These are phyloP conservation scores for Premnoplex brunnescens DNA, from an alignment of 2,797 vertebrate species.

Conservation along the genomic window DNA sequence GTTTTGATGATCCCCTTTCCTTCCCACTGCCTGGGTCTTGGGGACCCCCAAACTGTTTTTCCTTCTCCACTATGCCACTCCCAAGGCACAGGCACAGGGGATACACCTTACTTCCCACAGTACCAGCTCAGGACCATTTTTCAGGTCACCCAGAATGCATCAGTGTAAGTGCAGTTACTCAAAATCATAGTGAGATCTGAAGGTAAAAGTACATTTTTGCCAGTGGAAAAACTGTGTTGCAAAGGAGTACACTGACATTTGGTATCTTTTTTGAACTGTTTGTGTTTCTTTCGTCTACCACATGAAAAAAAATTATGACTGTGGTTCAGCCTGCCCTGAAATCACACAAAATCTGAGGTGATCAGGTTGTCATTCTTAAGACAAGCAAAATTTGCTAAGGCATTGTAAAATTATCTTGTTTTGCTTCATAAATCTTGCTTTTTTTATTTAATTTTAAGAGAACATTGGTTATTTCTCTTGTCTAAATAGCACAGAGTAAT, in stretches of 20 bases:
- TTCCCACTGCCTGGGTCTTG: neutral
- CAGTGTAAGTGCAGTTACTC: neutral
- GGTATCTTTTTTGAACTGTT: neutral
- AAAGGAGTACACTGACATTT: neutral
- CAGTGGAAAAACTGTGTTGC: neutral
- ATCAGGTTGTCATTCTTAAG: neutral
- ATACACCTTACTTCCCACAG: neutral
- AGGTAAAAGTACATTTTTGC: neutral
- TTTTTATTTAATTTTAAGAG: neutral
- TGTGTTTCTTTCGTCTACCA: neutral
- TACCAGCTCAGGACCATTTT: accelerated
- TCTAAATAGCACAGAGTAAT: neutral
- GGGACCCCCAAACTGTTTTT: neutral
- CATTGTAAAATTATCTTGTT: neutral
- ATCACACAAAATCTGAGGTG: accelerated
- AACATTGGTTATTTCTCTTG: neutral
- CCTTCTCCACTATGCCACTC: neutral
- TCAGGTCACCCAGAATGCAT: neutral
- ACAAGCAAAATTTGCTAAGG: neutral
- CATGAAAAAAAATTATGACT: neutral
- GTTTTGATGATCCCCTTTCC: neutral
- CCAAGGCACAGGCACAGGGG: neutral
- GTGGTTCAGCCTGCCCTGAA: neutral
- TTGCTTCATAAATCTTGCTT: neutral
- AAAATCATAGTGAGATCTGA: neutral